Evolutionary conservation across 1,140 invertebrate species (phyloP).

Genomic region (Eulimnadia texana): DNA sequence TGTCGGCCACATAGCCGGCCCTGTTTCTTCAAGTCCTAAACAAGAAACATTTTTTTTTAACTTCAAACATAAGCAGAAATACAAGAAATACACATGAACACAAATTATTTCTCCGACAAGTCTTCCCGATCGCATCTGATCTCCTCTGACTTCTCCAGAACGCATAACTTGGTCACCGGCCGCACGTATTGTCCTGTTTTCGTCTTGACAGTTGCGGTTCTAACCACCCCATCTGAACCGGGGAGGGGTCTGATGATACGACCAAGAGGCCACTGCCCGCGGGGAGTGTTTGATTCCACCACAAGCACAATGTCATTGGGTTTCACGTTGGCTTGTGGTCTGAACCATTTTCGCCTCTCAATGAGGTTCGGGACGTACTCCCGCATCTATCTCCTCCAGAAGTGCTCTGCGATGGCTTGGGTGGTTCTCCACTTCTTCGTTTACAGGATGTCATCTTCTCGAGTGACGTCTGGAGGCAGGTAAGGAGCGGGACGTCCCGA

Average conservation of each 20-base stretch:
- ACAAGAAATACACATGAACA: no score
- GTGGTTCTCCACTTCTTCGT: neutral
- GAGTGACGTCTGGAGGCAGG: slow-evolving; percentile 8
- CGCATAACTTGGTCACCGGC: slow-evolving; percentile 7
- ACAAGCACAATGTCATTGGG: slow-evolving; percentile 13
- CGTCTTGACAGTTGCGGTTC: neutral
- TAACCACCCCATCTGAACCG: slow-evolving; percentile 5
- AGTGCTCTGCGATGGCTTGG: slow-evolving; percentile 12
- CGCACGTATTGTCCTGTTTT: neutral
- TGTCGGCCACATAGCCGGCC: neutral
- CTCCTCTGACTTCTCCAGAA: neutral
- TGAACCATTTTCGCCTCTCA: slow-evolving; percentile 10
- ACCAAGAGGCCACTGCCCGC: slow-evolving; percentile 17
- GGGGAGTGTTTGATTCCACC: slow-evolving; percentile 1
- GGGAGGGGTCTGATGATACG: slow-evolving; percentile 4
- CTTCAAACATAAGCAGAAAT: no score
- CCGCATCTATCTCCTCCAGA: slow-evolving; percentile 17
- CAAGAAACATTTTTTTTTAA: neutral
- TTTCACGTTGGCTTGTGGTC: neutral
- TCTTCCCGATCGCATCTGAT: no score
- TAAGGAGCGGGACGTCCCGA: neutral
- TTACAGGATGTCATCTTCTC: slow-evolving; percentile 5
- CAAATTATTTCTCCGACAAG: no score
- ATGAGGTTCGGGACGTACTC: slow-evolving; percentile 15
- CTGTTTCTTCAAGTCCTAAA: neutral